Conservation (phyloP, 2,888 invertebrate genomes). For the Cryptocheilus praepositus region DNA sequence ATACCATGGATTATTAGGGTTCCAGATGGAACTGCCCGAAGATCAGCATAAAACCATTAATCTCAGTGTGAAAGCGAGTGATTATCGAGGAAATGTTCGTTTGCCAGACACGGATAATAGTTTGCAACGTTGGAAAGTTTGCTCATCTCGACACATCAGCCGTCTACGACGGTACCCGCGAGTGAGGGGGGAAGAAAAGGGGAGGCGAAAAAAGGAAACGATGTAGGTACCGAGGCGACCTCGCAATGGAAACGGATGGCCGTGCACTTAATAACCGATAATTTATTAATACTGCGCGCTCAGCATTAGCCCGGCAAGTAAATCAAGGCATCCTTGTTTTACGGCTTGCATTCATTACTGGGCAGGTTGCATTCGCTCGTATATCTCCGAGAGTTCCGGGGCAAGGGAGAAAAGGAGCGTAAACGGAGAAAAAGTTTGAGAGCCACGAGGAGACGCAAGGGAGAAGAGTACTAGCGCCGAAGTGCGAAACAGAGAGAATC, state of each 20-base stretch:
- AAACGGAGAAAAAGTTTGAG: neutral
- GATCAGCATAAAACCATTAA: too few relatives aligned
- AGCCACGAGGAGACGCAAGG: neutral
- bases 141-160: too few relatives aligned
- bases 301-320: constrained; percentile 69
- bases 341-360: constrained; percentile 73
- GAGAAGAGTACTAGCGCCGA: neutral
- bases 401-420: constrained; percentile 22
- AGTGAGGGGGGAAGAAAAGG: too few relatives aligned
- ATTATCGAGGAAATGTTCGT: too few relatives aligned
- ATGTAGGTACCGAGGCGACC: neutral
- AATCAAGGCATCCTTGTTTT: constrained; percentile 73
- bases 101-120: too few relatives aligned
- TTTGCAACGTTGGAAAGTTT: too few relatives aligned
- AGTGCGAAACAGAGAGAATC: neutral
- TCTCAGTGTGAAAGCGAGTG: too few relatives aligned
- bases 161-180: too few relatives aligned
- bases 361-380: constrained; percentile 71
- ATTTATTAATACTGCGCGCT: constrained; percentile 70
- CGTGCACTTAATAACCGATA: constrained; percentile 71
- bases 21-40: too few relatives aligned
- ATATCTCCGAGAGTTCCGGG: constrained; percentile 65
- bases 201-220: too few relatives aligned
- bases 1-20: too few relatives aligned
- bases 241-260: constrained; percentile 34